Evolutionary conservation across 2,888 invertebrate genomes (phyloP), one percentile per base, ranked within the genome.

Genomic region (Eupeodes latifasciatus): DNA sequence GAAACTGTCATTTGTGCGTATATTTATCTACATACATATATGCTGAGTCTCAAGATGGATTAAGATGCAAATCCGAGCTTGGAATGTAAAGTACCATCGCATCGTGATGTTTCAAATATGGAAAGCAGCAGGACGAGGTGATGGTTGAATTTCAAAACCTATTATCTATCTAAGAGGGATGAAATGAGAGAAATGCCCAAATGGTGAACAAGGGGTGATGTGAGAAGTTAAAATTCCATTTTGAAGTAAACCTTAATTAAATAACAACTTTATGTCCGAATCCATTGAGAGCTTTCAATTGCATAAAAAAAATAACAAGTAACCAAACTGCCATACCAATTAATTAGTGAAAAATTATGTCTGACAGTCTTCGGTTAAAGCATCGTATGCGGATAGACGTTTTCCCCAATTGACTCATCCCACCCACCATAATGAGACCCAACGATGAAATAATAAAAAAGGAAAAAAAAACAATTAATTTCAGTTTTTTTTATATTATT

Each of bases 321-420:
- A 27, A 66, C 66, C 66, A 66, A 19, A 40, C 67, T 61, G 61
- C 59, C 75, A 57, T 53, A 40, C 64, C 72, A 61, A 83, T 88
- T 85, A 88, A 88, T 88, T 88, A 81, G 85, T 81, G 80, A 84
- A 84, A 88, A 84, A 88, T 88, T 88, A 88, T 78, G 74, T 75
- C 57, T 71, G 85, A 87, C 84, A 85, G 81, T 67, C 74, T 71
- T 81, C 49, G 71, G 84, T 81, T 78, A 71, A 80, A 81, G 62
- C 81, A 66, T 66, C 19, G 66, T 47, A 55, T 6, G 55, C 40
- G 67, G 75, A 80, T 86, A 77, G 84, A 85, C 80, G 19, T 84
- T 84, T 77, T 84, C 84, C 84, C 87, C 87, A 84, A 81, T 88
- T 78, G 77, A 71, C 71, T 61, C 75, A 80, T 59, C 61, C 83